A percentile compares a stretch with the other conserved stretches of the same genome.
These are phyloP conservation scores for Sisyra terminalis DNA, from an alignment of 2,888 invertebrate genomes.

Conservation along the genomic window DNA sequence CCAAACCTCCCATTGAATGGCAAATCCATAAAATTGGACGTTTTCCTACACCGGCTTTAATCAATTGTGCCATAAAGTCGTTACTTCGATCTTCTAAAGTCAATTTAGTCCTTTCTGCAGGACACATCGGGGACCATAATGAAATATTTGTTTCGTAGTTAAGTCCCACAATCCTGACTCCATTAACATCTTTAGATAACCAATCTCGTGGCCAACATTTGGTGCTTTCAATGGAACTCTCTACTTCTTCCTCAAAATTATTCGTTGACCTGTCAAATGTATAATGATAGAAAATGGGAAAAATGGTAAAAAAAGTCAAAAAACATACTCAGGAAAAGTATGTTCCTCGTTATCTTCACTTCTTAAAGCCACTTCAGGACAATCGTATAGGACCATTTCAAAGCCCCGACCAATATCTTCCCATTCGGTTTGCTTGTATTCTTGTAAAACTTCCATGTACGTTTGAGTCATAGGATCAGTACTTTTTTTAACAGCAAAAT, in stretches of 20 bases:
- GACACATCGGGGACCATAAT: constrained; percentile 62
- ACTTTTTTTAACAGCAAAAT: constrained; percentile 5
- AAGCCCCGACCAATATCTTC: constrained; percentile 36
- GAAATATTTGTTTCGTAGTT: constrained; percentile 78
- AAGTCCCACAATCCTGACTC: constrained; percentile 64
- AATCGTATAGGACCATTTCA: constrained; percentile 47
- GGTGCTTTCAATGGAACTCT: constrained; percentile 31
- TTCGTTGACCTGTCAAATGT: not conserved
- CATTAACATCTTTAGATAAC: constrained; percentile 64
- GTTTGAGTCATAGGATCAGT: constrained; percentile 22
- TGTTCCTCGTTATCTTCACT: constrained; percentile 26
- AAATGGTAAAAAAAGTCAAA: not conserved
- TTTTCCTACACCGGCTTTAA: constrained; percentile 60
- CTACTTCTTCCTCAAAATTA: constrained; percentile 12
- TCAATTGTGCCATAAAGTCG: constrained; percentile 47
- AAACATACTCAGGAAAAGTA: constrained; percentile 28
- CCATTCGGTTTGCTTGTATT: constrained; percentile 35
- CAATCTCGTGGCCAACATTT: constrained; percentile 93
- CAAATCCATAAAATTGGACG: constrained; percentile 80
- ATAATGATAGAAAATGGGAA: not conserved
- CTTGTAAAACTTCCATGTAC: constrained; percentile 33
- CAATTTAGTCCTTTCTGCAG: constrained; percentile 32
- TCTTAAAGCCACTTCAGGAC: constrained; percentile 31
- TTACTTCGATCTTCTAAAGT: constrained; percentile 48
- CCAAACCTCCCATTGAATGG: constrained; percentile 92